Conservation (phyloP, 2,888 invertebrate genomes). For the Caenorhabditis plicata region DNA sequence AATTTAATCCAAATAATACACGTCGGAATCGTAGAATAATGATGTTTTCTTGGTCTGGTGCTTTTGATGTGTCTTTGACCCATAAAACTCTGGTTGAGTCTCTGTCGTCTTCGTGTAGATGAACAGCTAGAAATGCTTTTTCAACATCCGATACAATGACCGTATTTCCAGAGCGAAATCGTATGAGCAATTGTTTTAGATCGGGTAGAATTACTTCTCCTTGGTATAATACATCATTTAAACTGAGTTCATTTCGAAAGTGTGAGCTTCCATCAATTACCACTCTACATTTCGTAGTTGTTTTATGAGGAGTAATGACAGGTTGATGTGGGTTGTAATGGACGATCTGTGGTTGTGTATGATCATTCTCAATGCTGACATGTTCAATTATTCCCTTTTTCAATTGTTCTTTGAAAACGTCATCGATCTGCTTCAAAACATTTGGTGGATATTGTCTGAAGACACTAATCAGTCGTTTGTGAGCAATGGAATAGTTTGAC, state of each 20-base stretch:
- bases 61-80: slow-evolving; percentile 16
- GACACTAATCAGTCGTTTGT: no score
- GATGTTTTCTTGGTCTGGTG: slow-evolving; percentile 15
- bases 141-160: slow-evolving; percentile 30
- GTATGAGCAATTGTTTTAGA: slow-evolving; percentile 14
- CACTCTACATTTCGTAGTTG: no score
- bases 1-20: slow-evolving; percentile 33
- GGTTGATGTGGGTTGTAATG: no score
- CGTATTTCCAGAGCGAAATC: slow-evolving; percentile 16
- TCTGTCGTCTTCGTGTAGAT: slow-evolving; percentile 22
- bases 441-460: no score
- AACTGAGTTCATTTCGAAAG: slow-evolving; percentile 3
- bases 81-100: slow-evolving; percentile 27
- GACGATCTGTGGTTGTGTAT: no score
- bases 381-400: no score
- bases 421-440: no score
- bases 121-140: slow-evolving; percentile 39
- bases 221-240: slow-evolving; percentile 37
- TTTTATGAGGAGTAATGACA: no score
- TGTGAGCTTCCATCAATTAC: slow-evolving; percentile 30
- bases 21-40: slow-evolving; percentile 20
- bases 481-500: no score
- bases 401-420: no score
- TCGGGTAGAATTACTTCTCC: slow-evolving; percentile 29
- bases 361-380: no score